Percentiles rank a stretch among this genome's conserved stretches.
Evolutionary conservation across 1,140 invertebrate genomes (phyloP).

Genomic region (Anoplophora glabripennis): DNA sequence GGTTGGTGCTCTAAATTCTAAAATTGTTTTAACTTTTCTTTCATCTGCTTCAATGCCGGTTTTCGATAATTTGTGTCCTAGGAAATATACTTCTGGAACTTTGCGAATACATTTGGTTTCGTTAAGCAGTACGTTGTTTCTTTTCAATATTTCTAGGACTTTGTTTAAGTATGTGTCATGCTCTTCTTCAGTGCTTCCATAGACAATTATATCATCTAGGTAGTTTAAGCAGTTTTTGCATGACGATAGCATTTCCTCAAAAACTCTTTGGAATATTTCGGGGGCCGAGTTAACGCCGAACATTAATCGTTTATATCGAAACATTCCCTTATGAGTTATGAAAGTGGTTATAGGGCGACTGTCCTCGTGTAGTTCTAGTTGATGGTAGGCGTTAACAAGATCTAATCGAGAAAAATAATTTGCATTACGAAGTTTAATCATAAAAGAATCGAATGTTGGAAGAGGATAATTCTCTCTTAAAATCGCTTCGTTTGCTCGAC

Average conservation of each 20-base stretch:
- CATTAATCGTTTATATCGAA: slow-evolving; percentile 46
- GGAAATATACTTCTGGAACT: slow-evolving; percentile 9
- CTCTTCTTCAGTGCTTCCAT: slow-evolving; percentile 11
- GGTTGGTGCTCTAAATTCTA: not conserved
- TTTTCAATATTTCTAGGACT: slow-evolving; percentile 21
- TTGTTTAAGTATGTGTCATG: slow-evolving; percentile 16
- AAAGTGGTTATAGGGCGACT: slow-evolving; percentile 46
- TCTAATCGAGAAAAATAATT: slow-evolving; percentile 24
- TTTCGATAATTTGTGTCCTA: slow-evolving; percentile 26
- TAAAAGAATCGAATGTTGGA: slow-evolving; percentile 33
- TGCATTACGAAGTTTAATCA: slow-evolving; percentile 21
- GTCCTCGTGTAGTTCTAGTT: slow-evolving; percentile 23
- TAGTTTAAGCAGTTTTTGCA: slow-evolving; percentile 23
- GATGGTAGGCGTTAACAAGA: slow-evolving; percentile 20
- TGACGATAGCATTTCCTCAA: slow-evolving; percentile 10
- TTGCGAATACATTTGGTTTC: slow-evolving; percentile 30
- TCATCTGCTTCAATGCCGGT: slow-evolving; percentile 22
- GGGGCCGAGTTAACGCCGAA: slow-evolving; percentile 29
- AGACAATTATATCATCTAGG: slow-evolving; percentile 26
- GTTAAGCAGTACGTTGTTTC: slow-evolving; percentile 33
- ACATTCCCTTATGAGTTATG: slow-evolving; percentile 42
- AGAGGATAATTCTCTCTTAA: slow-evolving; percentile 33
- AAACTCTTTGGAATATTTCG: slow-evolving; percentile 24
- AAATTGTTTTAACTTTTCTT: slow-evolving; percentile 21
- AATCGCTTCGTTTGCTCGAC: slow-evolving; percentile 36